phyloP scores from a whole-genome alignment of 2,797 vertebrate species.

The Cercopithecus hamlyni region DNA sequence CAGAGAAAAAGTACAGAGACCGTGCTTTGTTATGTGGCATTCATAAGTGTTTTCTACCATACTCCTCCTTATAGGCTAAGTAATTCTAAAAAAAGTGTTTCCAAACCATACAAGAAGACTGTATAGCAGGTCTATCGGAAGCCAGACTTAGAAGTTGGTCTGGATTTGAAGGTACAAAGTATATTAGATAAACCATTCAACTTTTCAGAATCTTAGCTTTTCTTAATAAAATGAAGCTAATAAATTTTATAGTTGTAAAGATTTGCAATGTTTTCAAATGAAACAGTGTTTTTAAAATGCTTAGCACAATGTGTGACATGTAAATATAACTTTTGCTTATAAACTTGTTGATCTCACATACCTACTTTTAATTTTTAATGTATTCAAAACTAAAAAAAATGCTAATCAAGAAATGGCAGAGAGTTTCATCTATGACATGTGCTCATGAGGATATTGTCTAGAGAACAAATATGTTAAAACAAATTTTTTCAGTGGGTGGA shows the following conservation, averaged over 20 bases:
- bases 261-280: neutral
- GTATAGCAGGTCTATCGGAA: neutral
- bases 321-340: neutral
- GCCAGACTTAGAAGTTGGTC: neutral
- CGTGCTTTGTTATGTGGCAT: neutral
- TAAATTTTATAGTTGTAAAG: neutral
- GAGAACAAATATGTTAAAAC: neutral
- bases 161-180: neutral
- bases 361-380: neutral
- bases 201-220: neutral
- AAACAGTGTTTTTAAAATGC: neutral
- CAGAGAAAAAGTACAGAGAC: neutral
- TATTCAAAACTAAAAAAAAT: neutral
- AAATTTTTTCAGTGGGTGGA: neutral
- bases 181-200: neutral
- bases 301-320: neutral
- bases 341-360: neutral
- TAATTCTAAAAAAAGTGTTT: neutral
- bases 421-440: neutral
- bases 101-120: neutral
- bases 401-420: neutral
- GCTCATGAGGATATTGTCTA: neutral
- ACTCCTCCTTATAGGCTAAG: neutral
- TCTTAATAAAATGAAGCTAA: neutral
- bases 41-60: neutral